These are phyloP conservation scores for Drosophila insularis DNA, from an alignment of 1,140 invertebrate genomes.

Conservation along the genomic window DNA sequence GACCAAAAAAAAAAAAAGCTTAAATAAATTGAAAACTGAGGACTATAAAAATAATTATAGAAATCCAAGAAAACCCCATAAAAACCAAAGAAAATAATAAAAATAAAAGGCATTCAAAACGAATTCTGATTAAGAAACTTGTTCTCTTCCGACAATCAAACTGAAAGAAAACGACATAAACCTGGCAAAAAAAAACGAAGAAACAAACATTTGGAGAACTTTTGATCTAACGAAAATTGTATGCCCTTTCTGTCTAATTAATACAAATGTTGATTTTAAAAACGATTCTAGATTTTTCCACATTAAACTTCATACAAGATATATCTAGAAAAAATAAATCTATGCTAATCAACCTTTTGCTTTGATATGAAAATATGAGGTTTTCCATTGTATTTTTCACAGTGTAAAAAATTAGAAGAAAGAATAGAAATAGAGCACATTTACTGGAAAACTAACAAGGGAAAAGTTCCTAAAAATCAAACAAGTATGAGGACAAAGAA, in stretches of 20 bases:
- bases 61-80: conserved; percentile 44
- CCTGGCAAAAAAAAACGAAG: background rate
- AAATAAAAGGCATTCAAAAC: conserved; percentile 7
- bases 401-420: too few relatives aligned
- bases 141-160: conserved; percentile 39
- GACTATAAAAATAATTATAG: conserved; percentile 31
- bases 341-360: too few relatives aligned
- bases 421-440: too few relatives aligned
- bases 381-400: too few relatives aligned
- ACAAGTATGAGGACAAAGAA: background rate
- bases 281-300: too few relatives aligned
- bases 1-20: conserved; percentile 1
- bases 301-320: too few relatives aligned
- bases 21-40: conserved; percentile 30
- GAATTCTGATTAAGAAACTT: conserved; percentile 38
- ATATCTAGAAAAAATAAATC: too few relatives aligned
- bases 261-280: too few relatives aligned
- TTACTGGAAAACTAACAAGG: too few relatives aligned
- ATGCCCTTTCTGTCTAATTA: background rate
- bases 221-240: background rate
- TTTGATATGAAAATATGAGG: too few relatives aligned
- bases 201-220: background rate
- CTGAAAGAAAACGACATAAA: conserved; percentile 10
- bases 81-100: conserved; percentile 41
- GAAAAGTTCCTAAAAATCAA: too few relatives aligned